Evolutionary conservation across 2,888 invertebrate genomes (phyloP), one percentile per base, ranked within the genome.

Genomic region (Stenurella melanura): DNA sequence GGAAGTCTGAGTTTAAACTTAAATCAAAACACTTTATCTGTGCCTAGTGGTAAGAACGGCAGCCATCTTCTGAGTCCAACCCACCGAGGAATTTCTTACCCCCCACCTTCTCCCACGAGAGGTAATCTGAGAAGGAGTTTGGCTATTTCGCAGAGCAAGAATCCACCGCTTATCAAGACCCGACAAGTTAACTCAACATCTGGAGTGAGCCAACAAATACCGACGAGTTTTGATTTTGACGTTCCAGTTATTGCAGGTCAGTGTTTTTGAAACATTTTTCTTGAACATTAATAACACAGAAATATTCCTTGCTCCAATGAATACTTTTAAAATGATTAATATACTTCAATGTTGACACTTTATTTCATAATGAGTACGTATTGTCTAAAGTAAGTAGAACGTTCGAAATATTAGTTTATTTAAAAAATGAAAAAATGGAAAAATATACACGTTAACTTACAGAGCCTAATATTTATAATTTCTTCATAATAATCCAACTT

Each of bases 141-240:
- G 86, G 94, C 94, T 56, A 94, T 95, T 86, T 95, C 95, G 19
- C 92, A 94, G 84, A 93, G 93, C 85, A 94, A 95, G 86, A 94
- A 96, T 88, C 96, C 96, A 76, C 96, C 96, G 10, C 91, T 97
- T 72, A 91, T 94, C 69, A 96, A 96, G 89, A 95, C 95, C 84
- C 92, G 95, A 68, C 95, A 95, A 87, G 93, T 95, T 64, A 93
- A 92, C 84, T 92, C 93, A 26, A 90, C 91, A 75, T 84, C 87
- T 17, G 86, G 85, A 66, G 84, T 86, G 60, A 84, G 87, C 38
- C 86, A 87, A 66, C 88, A 87, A 78, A 83, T 87, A 75, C 88
- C 88, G 11, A 82, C 88, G 63, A 89, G 89, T 84, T 88, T 90
- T 79, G 91, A 91, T 83, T 89, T 90, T 77, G 90, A 90, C 82